Conservation (phyloP, 2,113 vertebrate species). For the Odontophorus gujanensis region DNA sequence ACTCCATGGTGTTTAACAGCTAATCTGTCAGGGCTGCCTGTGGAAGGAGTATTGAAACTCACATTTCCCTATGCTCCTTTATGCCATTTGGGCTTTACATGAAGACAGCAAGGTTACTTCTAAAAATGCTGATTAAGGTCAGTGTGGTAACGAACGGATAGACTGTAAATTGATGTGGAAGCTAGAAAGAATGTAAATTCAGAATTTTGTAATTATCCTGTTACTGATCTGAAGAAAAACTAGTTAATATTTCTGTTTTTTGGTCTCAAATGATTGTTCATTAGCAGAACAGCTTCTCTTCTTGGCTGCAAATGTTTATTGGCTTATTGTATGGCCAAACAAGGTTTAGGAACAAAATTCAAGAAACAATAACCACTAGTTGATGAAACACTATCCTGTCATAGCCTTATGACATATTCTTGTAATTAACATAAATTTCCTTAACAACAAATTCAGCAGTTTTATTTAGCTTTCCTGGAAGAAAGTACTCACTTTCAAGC, state of each 20-base stretch:
- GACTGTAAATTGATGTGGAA: background rate
- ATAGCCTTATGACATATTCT: background rate
- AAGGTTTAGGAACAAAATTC: background rate
- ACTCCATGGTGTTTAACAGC: background rate
- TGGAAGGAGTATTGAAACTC: background rate
- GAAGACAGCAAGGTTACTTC: background rate
- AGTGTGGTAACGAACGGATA: background rate
- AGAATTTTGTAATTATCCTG: background rate
- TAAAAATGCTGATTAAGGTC: background rate
- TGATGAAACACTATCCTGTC: constrained; percentile 25
- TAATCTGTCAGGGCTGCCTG: background rate
- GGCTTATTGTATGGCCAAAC: background rate
- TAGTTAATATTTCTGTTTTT: background rate
- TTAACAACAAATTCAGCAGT: background rate
- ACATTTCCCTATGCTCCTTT: background rate
- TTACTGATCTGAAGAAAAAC: background rate
- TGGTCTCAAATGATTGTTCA: background rate
- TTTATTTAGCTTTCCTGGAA: background rate
- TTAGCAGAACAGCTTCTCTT: constrained; percentile 36
- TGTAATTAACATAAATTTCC: constrained; percentile 46
- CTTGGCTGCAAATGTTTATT: constrained; percentile 26
- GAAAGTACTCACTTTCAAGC: background rate
- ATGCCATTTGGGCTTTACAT: background rate
- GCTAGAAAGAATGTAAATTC: background rate
- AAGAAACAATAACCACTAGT: constrained; percentile 12